These are phyloP conservation scores for Arctopsyche grandis DNA, from an alignment of 1,140 invertebrate genomes.

Conservation along the genomic window DNA sequence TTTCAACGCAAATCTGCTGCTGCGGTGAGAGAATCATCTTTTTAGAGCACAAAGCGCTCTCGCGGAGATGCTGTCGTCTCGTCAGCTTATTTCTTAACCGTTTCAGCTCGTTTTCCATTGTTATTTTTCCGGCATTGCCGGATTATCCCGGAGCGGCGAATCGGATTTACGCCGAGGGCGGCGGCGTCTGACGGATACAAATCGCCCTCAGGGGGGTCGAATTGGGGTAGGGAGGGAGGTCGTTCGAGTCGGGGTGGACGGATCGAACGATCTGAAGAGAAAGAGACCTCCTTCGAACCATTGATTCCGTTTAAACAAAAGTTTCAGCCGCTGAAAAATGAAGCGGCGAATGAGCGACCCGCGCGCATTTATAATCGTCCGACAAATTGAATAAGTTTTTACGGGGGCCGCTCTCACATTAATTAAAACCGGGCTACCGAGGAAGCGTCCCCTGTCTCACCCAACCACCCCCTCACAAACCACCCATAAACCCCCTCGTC, in stretches of 20 bases:
- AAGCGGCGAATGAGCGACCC: constrained; percentile 27
- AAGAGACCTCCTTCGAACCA: constrained; percentile 24
- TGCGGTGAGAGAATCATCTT: neutral
- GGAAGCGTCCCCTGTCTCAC: neutral
- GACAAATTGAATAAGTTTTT: constrained; percentile 54
- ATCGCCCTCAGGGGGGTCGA: constrained; percentile 3
- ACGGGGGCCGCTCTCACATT: constrained; percentile 39
- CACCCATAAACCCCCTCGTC: neutral
- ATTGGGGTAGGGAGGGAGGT: neutral
- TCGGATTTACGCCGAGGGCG: constrained; percentile 19
- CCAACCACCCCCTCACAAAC: neutral
- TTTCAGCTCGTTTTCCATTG: neutral
- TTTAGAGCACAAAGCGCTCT: neutral
- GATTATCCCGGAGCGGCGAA: constrained; percentile 29
- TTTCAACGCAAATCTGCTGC: neutral
- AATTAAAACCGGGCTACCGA: constrained; percentile 47
- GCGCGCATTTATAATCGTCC: constrained; percentile 41
- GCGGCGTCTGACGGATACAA: constrained; percentile 33
- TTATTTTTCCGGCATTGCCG: constrained; percentile 3
- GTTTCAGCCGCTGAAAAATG: constrained; percentile 41
- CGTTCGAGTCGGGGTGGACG: neutral
- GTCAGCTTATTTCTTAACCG: constrained; percentile 4
- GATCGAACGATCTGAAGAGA: constrained; percentile 16
- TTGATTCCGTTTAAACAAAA: constrained; percentile 39
- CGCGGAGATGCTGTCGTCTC: neutral